phyloP scores from a whole-genome alignment of 1,140 invertebrate genomes.

The Protaetia brevitarsis region DNA sequence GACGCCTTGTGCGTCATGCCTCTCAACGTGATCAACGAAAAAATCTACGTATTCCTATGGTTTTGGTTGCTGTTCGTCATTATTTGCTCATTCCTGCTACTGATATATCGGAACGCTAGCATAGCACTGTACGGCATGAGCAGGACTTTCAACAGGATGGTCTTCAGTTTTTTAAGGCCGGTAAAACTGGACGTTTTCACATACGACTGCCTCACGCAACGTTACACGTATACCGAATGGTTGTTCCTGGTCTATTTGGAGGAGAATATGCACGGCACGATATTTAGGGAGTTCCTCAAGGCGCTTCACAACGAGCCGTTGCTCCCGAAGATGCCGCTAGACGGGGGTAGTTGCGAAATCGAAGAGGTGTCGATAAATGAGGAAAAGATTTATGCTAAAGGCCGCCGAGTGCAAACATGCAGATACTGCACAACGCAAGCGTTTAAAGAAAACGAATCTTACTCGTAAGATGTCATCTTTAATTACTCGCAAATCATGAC shows the following conservation, averaged over 20 bases:
- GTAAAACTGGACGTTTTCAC: conserved; percentile 63
- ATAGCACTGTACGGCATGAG: conserved; percentile 57
- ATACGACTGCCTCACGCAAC: conserved; percentile 59
- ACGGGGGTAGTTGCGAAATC: too few species aligned
- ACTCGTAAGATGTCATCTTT: too few species aligned
- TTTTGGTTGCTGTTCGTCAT: conserved; percentile 78
- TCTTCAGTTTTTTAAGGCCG: conserved; percentile 60
- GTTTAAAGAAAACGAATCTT: too few species aligned
- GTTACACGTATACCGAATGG: conserved; percentile 74
- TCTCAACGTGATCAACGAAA: conserved; percentile 82
- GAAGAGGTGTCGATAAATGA: too few species aligned
- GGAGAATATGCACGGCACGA: conserved; percentile 69
- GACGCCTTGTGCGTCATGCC: conserved; percentile 81
- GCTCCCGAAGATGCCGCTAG: too few species aligned
- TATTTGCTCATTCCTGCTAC: conserved; percentile 55
- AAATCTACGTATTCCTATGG: conserved; percentile 80
- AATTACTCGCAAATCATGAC: too few species aligned
- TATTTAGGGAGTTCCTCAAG: conserved; percentile 67
- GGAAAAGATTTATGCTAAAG: too few species aligned
- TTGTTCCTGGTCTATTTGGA: conserved; percentile 76
- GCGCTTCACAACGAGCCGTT: too few species aligned
- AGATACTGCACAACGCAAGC: too few species aligned
- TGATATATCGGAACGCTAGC: conserved; percentile 62
- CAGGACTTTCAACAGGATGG: conserved; percentile 57
- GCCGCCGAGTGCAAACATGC: too few species aligned